A percentile compares a stretch with the other conserved stretches of the same genome.
Evolutionary conservation across 1,140 invertebrate genomes (phyloP).

Genomic region (Lepidurus couesii): DNA sequence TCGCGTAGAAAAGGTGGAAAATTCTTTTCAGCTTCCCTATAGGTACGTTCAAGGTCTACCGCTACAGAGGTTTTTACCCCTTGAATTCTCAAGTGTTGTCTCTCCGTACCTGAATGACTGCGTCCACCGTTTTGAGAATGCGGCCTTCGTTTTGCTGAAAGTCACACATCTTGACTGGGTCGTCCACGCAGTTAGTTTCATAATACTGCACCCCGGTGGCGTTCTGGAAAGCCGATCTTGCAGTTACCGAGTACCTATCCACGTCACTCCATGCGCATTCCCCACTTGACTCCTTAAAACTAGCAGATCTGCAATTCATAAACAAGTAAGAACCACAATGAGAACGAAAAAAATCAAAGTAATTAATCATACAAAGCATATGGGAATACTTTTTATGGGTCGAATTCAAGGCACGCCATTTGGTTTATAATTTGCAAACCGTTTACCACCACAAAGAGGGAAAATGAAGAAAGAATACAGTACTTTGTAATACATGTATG

Average conservation of each 20-base stretch:
- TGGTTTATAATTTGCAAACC: background rate
- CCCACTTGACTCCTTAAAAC: conserved; percentile 45
- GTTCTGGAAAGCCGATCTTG: conserved; percentile 39
- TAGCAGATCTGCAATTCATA: conserved; percentile 45
- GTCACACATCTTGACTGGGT: conserved; percentile 50
- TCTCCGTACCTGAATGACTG: conserved; percentile 44
- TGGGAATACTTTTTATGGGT: background rate
- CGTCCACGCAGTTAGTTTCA: conserved; percentile 51
- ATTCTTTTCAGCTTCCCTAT: conserved; percentile 5
- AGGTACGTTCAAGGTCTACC: background rate
- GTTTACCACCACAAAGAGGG: too few species aligned
- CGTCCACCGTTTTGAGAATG: conserved; percentile 52
- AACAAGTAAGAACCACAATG: background rate
- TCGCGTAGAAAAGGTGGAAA: background rate
- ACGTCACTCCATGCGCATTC: conserved; percentile 49
- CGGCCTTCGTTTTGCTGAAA: conserved; percentile 47
- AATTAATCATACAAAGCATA: background rate
- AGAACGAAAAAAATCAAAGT: background rate
- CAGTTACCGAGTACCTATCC: conserved; percentile 46
- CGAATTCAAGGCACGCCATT: background rate
- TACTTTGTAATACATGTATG: background rate
- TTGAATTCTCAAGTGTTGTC: background rate
- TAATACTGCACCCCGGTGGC: conserved; percentile 42
- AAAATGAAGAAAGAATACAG: background rate
- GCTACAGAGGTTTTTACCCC: background rate